Evolutionary conservation across 2,888 invertebrate genomes (phyloP), one percentile per base, ranked within the genome.

Genomic region (Drosophila cracens): DNA sequence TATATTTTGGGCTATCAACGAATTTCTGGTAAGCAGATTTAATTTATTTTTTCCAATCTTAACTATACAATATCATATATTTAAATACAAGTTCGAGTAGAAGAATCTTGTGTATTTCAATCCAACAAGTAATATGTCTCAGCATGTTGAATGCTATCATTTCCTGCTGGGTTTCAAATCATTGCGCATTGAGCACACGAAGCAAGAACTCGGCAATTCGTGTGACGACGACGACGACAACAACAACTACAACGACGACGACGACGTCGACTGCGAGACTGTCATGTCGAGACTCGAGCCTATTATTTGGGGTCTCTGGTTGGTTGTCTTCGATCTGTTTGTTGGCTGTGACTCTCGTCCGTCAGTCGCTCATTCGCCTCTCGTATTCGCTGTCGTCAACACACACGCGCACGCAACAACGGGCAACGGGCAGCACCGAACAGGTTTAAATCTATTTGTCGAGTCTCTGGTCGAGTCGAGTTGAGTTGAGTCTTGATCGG

Each of bases 371-470:
- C 87, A 87, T 87, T 87, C 90, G 83, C 73, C 82, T 89, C 79
- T 82, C 86, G 87, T 78, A 90, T 83, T 88, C 88, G 87, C 83
- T 83, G 89, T 80, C 77, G 90, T 89, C 82, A 89, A 87, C 85
- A 85, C 89, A 85, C 85, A 87, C 87, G 89, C 75, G 72, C 79
- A 71, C 79, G 75, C 67, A 73, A 67, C 75, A 46, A 56, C 56
- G 38, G 58, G 54, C 70, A 61, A 66, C 73, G 72, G 72, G 60
- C 58, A 70, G 54, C 66, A 62, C 69, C 77, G 77, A 81, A 80
- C 81, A 80, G 79, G 79, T 79, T 79, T 79, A 70, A 70, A 70
- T 79, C 75, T 79, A 79, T 79, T 79, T 76, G 59, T 46, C 46
- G 46, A 46, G 52, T 53, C 52, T 36, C 38, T 38, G 56, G 56